Conservation (phyloP, 2,888 invertebrate genomes). For the Mylabris sibirica region DNA sequence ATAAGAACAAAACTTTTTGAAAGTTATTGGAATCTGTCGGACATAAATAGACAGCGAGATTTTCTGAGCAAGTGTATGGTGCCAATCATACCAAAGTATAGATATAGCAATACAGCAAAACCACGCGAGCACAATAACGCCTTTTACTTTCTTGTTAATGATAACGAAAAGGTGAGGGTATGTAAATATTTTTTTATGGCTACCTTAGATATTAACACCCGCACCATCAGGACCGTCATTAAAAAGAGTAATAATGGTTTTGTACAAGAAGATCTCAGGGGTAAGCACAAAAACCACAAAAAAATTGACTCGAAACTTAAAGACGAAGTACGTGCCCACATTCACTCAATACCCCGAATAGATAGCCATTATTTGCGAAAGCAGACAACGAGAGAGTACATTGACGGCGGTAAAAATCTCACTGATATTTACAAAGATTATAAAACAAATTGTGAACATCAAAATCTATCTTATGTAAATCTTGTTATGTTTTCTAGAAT, state of each 20-base stretch:
- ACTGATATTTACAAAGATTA: no score
- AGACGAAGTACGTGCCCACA: neutral
- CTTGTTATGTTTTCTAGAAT: no score
- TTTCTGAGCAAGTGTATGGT: slow-evolving; percentile 1
- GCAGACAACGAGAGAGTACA: neutral
- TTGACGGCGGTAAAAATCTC: no score
- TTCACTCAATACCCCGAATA: slow-evolving; percentile 3
- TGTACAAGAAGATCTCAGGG: slow-evolving; percentile 8
- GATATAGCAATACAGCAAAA: neutral
- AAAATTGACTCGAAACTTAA: neutral
- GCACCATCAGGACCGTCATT: neutral
- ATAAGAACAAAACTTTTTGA: neutral
- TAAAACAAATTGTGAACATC: no score
- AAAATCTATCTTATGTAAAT: no score
- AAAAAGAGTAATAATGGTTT: neutral
- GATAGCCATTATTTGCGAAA: slow-evolving; percentile 8
- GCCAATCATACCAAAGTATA: neutral
- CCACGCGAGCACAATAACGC: neutral
- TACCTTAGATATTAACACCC: slow-evolving; percentile 6
- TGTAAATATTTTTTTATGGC: neutral
- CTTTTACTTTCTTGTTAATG: slow-evolving; percentile 3
- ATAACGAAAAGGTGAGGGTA: neutral
- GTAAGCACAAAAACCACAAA: slow-evolving; percentile 7
- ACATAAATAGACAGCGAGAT: neutral
- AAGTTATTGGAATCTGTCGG: neutral